A percentile compares a stretch with the other conserved stretches of the same genome.
These are phyloP conservation scores for Protonibea diacanthus DNA, from an alignment of 2,797 vertebrate species.

Conservation along the genomic window DNA sequence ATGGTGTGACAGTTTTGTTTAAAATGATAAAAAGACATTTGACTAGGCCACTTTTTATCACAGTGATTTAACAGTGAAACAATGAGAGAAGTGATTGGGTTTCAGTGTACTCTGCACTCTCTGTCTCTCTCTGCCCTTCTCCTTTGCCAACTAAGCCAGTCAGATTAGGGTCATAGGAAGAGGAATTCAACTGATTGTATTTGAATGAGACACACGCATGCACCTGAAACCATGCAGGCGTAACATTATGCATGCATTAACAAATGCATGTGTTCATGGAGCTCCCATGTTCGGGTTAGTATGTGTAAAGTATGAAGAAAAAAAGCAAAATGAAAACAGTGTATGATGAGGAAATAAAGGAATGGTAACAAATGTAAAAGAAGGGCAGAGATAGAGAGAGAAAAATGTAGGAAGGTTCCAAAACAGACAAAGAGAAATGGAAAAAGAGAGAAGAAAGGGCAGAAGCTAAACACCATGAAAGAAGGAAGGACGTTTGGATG, in stretches of 20 bases:
- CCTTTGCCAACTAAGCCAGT: conserved; percentile 55
- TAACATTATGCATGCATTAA: not conserved
- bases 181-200: conserved; percentile 52
- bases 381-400: not conserved
- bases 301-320: not conserved
- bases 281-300: too few relatives aligned
- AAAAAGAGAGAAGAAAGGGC: not conserved
- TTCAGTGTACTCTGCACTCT: not conserved
- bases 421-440: not conserved
- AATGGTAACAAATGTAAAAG: not conserved
- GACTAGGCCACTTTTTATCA: not conserved
- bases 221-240: not conserved
- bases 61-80: not conserved
- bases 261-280: not conserved
- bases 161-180: conserved; percentile 71
- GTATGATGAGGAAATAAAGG: not conserved
- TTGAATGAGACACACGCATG: conserved; percentile 9
- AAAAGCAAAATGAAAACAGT: not conserved
- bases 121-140: conserved; percentile 10
- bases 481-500: conserved; percentile 7
- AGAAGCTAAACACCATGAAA: conserved; percentile 13
- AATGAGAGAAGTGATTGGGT: not conserved
- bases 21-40: not conserved
- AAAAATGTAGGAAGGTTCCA: not conserved
- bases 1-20: not conserved